Percentiles rank a stretch among this genome's conserved stretches.
phyloP scores from a whole-genome alignment of 1,140 invertebrate genomes.

The Drosophila nigromelanica region DNA sequence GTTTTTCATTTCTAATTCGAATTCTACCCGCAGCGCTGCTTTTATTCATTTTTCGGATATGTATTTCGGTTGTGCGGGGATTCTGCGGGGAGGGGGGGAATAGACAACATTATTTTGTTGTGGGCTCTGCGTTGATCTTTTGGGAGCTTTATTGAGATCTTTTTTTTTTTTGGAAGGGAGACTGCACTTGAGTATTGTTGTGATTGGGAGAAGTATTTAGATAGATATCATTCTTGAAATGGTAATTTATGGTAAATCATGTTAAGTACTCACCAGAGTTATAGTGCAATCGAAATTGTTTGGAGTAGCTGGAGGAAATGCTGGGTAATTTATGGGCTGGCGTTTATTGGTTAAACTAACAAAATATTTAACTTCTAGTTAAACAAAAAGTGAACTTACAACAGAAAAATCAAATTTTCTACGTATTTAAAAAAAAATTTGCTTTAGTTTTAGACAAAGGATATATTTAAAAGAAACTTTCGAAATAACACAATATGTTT shows the following conservation, averaged over 20 bases:
- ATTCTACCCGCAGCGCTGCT: slow-evolving; percentile 34
- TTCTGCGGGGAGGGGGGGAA: neutral
- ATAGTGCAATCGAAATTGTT: slow-evolving; percentile 8
- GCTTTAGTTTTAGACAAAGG: no score
- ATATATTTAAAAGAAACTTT: no score
- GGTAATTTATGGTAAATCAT: slow-evolving; percentile 30
- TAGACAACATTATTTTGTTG: slow-evolving; percentile 21
- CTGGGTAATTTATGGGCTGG: slow-evolving; percentile 3
- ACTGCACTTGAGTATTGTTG: slow-evolving; percentile 35
- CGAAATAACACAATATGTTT: no score
- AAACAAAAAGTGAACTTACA: neutral
- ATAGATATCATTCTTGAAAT: slow-evolving; percentile 33
- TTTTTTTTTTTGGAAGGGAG: neutral
- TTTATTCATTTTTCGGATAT: slow-evolving; percentile 25
- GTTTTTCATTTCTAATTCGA: slow-evolving; percentile 14
- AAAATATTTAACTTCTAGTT: neutral
- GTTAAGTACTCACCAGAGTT: neutral
- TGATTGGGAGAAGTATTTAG: slow-evolving; percentile 15
- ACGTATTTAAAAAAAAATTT: no score
- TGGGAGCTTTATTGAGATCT: slow-evolving; percentile 21
- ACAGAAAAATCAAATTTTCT: no score
- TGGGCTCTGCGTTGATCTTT: slow-evolving; percentile 10
- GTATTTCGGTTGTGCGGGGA: neutral
- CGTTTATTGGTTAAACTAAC: neutral
- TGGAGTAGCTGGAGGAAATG: slow-evolving; percentile 1